These are phyloP conservation scores for Meandrina meandrites DNA, from an alignment of 92 coral and sea anemone species.

Conservation along the genomic window DNA sequence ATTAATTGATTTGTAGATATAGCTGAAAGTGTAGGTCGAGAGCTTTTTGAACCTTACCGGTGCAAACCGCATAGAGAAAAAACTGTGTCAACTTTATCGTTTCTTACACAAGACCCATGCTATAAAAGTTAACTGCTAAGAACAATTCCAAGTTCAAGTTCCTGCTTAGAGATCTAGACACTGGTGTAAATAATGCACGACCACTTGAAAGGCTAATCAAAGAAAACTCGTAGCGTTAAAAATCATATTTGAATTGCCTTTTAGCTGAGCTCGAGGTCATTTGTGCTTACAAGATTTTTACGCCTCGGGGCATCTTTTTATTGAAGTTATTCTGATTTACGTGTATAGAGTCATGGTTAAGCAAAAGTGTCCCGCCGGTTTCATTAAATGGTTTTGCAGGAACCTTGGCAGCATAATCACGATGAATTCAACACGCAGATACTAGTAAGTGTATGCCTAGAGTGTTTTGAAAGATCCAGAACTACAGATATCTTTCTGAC, in stretches of 20 bases:
- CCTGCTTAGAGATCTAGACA: background rate
- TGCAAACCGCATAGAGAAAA: too few species aligned
- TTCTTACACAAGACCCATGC: too few species aligned
- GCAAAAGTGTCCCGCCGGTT: background rate
- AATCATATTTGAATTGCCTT: background rate
- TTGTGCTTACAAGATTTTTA: background rate
- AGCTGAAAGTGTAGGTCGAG: too few species aligned
- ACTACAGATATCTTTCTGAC: background rate
- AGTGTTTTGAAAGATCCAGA: background rate
- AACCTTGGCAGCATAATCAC: background rate
- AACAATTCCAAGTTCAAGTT: background rate
- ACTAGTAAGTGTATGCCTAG: background rate
- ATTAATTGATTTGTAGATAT: too few species aligned
- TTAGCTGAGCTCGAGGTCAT: background rate
- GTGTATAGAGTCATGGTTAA: too few species aligned
- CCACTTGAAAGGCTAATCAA: background rate
- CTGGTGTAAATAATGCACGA: background rate
- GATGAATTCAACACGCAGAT: background rate
- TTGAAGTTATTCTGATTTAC: background rate
- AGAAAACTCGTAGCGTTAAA: background rate
- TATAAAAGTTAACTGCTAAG: too few species aligned
- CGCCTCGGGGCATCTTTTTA: background rate
- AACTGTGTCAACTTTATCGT: too few species aligned
- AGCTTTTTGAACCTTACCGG: too few species aligned
- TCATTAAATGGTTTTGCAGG: background rate